Evolutionary conservation across 2,113 vertebrate genomes (phyloP), one percentile per base, ranked within the genome.

Genomic region (Sapajus apella): DNA sequence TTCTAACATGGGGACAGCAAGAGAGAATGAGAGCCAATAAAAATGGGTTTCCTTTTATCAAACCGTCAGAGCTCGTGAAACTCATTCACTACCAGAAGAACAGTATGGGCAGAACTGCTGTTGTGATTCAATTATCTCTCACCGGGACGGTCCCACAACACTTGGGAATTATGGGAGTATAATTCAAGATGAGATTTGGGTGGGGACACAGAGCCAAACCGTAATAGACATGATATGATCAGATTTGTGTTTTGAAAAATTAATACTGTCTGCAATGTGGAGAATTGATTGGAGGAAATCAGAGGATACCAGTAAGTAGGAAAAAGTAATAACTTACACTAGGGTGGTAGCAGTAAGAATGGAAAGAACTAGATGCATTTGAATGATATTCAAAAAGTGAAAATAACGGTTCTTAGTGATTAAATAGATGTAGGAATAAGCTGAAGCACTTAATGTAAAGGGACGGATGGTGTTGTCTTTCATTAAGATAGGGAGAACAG

Each of bases 171-270:
- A 30, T 12, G 13, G 61, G 61, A 30, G 61, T 64, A 64, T 11
- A 64, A 30, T 30, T 64, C 25, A 64, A 30, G 61, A 64, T 40
- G 37, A 40, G 37, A 40, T 40, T 40, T 40, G 37, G 37, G 37
- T 40, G 37, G 37, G 37, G 37, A 64, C 61, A 64, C 61, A 64
- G 61, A 30, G 61, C 61, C 27, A 64, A 64, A 64, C 61, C 27
- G 32, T 64, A 6, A 30, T 27, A 64, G 9, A 45, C 6, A 10
- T 52, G n/a, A 50, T 27, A 27, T 58, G 52, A 70, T 84, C n/a
- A 76, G 20, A 81, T 77, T 35, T 77, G n/a, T 97, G 35, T 88
- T 96, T 58, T 75, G 45, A 91, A 84, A 91, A 79, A 56, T 64
- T 82, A 89, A 58, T 47, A 35, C 5, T 64, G 75, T 11, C 5